Evolutionary conservation across 2,888 invertebrate species (phyloP), one percentile per base, ranked within the genome.

Genomic region (Apamea crenata): DNA sequence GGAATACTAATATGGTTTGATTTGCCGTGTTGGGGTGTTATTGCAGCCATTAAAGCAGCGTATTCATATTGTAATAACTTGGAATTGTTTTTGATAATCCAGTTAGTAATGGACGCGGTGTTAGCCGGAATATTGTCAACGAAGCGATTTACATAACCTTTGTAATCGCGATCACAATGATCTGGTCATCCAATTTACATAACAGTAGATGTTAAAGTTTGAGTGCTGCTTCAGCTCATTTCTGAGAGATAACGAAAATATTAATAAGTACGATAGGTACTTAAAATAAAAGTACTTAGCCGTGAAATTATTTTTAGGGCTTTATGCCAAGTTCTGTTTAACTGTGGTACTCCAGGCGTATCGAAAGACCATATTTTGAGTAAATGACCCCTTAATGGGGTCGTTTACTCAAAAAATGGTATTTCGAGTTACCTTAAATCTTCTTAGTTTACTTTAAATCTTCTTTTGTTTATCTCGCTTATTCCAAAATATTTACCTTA

Each of bases 61-160:
- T 88, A 81, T 84, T 84, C 81, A 82, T 84, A 84, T 87, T 88
- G 87, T 86, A 81, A 88, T 87, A 84, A 88, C 72, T 84, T 80
- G 79, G 80, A 81, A 88, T 83, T 86, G 82, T 88, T 88, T 87
- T 88, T 88, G 77, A 80, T 88, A 88, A 88, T 88, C 82, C 77
- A 70, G 86, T 84, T 84, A 80, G 87, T 80, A 86, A 83, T 74
- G 80, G 77, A 50, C 56, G 81, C 77, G n/a, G 65, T 61, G 75
- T 87, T 75, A 77, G 81, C 67, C 73, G 79, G 80, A 83, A 80
- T 83, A 86, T 88, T 81, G 77, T 79, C 79, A 74, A 67, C 77
- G 70, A 71, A 78, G 70, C 73, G 71, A 88, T 87, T 88, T 85
- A 80, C 86, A 86, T 86, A 85, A 82, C 74, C 85, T 85, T 87